Percentiles rank a stretch among this genome's conserved stretches.
These are phyloP conservation scores for Rhabdomys dilectus DNA, from an alignment of 2,113 vertebrate genomes.

Conservation along the genomic window DNA sequence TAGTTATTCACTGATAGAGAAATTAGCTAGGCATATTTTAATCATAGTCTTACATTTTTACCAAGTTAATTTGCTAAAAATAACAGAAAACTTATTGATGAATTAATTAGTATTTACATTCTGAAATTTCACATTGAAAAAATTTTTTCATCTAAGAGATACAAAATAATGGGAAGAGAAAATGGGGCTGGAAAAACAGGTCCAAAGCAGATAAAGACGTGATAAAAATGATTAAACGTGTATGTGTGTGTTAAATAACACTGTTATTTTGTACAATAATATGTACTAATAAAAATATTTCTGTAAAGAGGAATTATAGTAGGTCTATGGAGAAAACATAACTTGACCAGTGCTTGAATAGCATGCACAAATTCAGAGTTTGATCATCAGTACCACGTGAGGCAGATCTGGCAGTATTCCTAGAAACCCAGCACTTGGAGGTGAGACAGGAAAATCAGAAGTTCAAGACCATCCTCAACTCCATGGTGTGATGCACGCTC, in stretches of 20 bases:
- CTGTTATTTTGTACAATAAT: not conserved
- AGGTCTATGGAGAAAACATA: not conserved
- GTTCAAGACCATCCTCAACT: not conserved
- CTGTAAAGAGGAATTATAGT: not conserved
- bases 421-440: not conserved
- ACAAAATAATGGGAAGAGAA: not conserved
- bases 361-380: not conserved
- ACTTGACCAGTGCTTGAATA: not conserved
- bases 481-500: not conserved
- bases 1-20: not conserved
- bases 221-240: not conserved
- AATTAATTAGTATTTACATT: constrained; percentile 32
- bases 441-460: not conserved
- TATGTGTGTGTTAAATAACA: not conserved
- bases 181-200: not conserved
- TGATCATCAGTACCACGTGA: not conserved
- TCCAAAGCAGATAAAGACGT: not conserved
- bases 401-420: no score
- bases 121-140: constrained; percentile 42
- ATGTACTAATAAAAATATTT: not conserved
- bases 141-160: not conserved
- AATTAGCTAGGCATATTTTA: constrained; percentile 11
- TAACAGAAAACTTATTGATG: not conserved
- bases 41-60: constrained; percentile 24
- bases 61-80: not conserved